phyloP scores from a whole-genome alignment of 2,888 invertebrate species.

The Phyto melanocephala region DNA sequence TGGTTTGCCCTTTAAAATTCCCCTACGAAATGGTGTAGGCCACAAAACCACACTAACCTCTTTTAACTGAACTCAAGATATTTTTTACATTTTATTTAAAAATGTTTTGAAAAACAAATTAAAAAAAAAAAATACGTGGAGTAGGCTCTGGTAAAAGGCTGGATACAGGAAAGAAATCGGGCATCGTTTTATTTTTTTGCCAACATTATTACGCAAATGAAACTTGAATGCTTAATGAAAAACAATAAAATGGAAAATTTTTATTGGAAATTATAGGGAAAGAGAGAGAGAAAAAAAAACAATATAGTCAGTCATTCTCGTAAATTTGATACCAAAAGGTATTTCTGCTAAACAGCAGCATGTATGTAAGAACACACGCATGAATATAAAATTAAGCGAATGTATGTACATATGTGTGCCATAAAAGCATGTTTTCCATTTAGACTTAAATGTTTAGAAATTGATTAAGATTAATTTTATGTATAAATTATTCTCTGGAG shows the following conservation, averaged over 20 bases:
- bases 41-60: neutral
- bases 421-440: neutral
- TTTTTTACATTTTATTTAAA: neutral
- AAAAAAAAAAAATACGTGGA: neutral
- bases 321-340: neutral
- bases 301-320: too few species aligned
- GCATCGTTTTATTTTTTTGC: neutral
- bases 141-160: neutral
- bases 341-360: neutral
- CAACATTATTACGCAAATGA: neutral
- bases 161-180: neutral
- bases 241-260: neutral
- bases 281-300: neutral
- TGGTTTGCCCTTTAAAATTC: neutral
- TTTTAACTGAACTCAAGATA: neutral
- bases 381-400: neutral
- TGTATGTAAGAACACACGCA: too few species aligned
- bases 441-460: neutral
- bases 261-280: neutral
- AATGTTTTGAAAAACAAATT: too few species aligned
- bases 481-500: slow-evolving; percentile 5
- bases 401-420: neutral
- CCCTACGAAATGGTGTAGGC: neutral
- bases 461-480: slow-evolving; percentile 6
- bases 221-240: neutral